Percentiles rank a stretch among this genome's conserved stretches.
phyloP scores from a whole-genome alignment of 2,113 vertebrate genomes.

The Ochotona princeps region DNA sequence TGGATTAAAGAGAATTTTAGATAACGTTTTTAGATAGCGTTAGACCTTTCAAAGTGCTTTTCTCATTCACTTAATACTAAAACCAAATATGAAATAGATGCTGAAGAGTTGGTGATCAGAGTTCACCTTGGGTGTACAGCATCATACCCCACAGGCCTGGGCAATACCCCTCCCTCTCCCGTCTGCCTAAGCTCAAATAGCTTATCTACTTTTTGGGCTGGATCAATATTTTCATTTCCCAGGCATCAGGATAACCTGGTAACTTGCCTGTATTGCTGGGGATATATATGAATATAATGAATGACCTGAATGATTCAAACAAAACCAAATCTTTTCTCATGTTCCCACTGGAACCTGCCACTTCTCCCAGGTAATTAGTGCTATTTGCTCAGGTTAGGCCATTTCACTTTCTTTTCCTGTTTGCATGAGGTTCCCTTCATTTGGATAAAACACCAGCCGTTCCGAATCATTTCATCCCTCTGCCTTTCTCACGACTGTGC shows the following conservation, averaged over 20 bases:
- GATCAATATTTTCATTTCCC: background rate
- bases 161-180: background rate
- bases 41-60: conserved; percentile 10
- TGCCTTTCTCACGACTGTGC: background rate
- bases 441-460: background rate
- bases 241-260: background rate
- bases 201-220: background rate
- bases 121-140: background rate
- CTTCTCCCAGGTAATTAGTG: background rate
- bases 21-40: background rate
- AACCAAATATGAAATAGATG: background rate
- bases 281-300: background rate
- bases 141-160: too few species aligned
- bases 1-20: conserved; percentile 31
- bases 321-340: background rate
- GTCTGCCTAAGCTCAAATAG: background rate
- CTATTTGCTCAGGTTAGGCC: background rate
- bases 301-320: background rate
- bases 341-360: background rate
- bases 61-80: background rate
- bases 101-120: background rate
- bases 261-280: background rate
- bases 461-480: background rate
- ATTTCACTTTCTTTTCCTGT: background rate
- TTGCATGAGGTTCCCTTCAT: background rate